Evolutionary conservation across 2,888 invertebrate species (phyloP).

Genomic region (Athalia rosae): DNA sequence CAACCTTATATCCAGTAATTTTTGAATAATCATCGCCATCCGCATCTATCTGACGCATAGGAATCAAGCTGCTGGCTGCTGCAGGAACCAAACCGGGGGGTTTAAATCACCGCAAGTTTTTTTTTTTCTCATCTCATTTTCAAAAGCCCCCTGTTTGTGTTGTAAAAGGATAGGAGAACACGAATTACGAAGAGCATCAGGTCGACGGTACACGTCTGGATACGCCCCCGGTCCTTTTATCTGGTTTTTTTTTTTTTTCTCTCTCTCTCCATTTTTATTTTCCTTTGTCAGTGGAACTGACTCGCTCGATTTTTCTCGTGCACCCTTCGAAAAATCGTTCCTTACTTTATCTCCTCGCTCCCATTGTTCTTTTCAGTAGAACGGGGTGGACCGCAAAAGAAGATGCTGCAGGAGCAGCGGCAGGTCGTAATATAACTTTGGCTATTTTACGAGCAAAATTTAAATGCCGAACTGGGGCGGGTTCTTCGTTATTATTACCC

Average conservation of each 20-base stretch:
- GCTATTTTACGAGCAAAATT: slow-evolving; percentile 40
- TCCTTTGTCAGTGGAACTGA: no score
- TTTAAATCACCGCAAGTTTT: background rate
- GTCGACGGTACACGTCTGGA: slow-evolving; percentile 3
- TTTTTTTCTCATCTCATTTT: no score
- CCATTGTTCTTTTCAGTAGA: background rate
- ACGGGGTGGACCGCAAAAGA: no score
- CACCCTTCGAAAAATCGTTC: slow-evolving; percentile 29
- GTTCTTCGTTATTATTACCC: background rate
- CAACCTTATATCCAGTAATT: no score
- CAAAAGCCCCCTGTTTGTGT: background rate
- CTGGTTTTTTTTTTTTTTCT: no score
- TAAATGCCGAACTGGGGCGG: slow-evolving; percentile 27
- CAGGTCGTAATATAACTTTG: slow-evolving; percentile 7
- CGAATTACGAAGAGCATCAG: background rate
- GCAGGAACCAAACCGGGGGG: no score
- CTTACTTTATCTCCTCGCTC: background rate
- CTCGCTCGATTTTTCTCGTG: no score
- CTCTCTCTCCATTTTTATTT: no score
- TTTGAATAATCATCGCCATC: no score
- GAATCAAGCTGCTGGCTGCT: no score
- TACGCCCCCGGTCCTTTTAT: slow-evolving; percentile 40
- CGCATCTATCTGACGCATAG: no score
- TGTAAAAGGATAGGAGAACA: background rate
- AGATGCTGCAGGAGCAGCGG: background rate